Percentiles rank a stretch among this genome's conserved stretches.
Evolutionary conservation across 2,113 vertebrate genomes (phyloP).

Genomic region (Microtus ochrogaster): DNA sequence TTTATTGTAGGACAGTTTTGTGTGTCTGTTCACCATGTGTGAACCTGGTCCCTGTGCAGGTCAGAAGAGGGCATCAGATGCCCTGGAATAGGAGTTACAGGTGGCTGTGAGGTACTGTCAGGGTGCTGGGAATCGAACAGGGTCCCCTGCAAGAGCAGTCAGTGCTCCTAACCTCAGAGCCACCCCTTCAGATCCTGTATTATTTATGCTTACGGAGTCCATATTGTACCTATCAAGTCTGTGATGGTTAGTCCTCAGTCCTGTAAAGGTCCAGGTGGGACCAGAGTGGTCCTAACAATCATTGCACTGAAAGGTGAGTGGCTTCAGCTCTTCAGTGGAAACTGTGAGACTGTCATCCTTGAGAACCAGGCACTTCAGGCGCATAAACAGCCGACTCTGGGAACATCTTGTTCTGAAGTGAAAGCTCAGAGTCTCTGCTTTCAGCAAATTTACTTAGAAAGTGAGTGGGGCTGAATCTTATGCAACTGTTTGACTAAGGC

Average conservation of each 20-base stretch:
- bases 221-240: neutral
- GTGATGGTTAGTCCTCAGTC: neutral
- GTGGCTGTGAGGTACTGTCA: neutral
- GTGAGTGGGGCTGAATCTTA: slow-evolving; percentile 72
- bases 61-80: neutral
- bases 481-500: slow-evolving; percentile 60
- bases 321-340: slow-evolving; percentile 58
- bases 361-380: slow-evolving; percentile 60
- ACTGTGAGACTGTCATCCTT: slow-evolving; percentile 51
- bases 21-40: neutral
- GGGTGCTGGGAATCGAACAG: neutral
- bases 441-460: slow-evolving; percentile 75
- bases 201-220: neutral
- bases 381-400: slow-evolving; percentile 69
- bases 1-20: neutral
- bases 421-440: slow-evolving; percentile 66
- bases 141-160: neutral
- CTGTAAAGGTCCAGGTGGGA: neutral
- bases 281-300: neutral
- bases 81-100: neutral
- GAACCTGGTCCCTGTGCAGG: neutral
- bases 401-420: slow-evolving; percentile 74
- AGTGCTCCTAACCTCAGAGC: neutral
- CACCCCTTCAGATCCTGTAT: too few relatives aligned
- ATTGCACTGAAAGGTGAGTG: neutral